Percentiles rank a stretch among this genome's conserved stretches.
These are phyloP conservation scores for Capitulum mitella DNA, from an alignment of 2,888 invertebrate genomes.

Conservation along the genomic window DNA sequence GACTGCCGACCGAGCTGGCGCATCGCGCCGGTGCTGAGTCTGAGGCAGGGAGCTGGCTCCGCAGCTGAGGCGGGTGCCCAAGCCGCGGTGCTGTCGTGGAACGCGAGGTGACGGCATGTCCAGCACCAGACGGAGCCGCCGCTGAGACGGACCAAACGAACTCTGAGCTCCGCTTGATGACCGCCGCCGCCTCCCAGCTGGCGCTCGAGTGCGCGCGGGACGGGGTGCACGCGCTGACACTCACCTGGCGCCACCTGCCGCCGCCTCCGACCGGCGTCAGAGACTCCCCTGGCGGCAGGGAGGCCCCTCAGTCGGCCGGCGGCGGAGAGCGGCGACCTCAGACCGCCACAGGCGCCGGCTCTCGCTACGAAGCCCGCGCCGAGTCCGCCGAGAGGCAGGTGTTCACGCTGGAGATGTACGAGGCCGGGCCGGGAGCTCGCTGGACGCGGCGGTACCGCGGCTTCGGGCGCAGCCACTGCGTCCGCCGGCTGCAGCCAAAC, in stretches of 20 bases:
- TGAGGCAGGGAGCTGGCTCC: no score
- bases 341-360: background rate
- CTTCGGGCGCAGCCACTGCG: background rate
- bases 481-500: background rate
- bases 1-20: no score
- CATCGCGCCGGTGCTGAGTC: no score
- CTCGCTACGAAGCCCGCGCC: no score
- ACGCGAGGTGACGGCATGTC: no score
- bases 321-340: background rate
- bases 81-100: no score
- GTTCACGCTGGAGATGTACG: background rate
- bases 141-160: no score
- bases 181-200: background rate
- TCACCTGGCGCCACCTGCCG: background rate
- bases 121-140: no score
- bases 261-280: background rate
- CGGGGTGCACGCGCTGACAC: background rate
- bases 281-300: background rate
- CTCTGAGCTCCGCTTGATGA: no score
- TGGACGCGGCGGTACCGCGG: background rate
- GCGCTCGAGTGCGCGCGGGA: background rate
- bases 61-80: no score
- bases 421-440: background rate
- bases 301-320: background rate
- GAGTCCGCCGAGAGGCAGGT: no score